Evolutionary conservation across 1,140 invertebrate species (phyloP), one percentile per base, ranked within the genome.

Genomic region (Maniola jurtina): DNA sequence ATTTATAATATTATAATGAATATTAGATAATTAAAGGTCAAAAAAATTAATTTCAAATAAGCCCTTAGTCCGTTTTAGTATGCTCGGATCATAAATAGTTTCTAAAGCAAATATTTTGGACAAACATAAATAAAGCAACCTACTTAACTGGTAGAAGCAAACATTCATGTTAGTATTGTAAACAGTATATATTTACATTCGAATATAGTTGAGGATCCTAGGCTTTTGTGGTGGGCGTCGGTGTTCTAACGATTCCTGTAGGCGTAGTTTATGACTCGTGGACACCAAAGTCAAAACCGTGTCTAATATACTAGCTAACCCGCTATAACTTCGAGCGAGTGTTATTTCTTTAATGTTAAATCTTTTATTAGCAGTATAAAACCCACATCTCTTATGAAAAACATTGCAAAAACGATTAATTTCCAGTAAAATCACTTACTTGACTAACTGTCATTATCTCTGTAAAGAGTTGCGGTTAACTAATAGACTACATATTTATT

Each of bases 101-200:
- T 16, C 15, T 50, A 3, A 50, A 15, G 16, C 48, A 50, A 50
- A 50, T 50, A 50, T 50, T 45, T 50, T 50, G 14, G 14, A 16
- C 48, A 50, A 50, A 50, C 7, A 50, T 13, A 16, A 50, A 25
- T 50, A 50, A 50, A 50, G 14, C 48, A 50, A 50, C 48, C 48
- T 16, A 50, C 48, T 50, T 50, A 16, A 50, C 48, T 16, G 48
- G 14, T 16, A 16, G 48, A 50, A 50, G 48, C 48, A 50, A 50
- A 50, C 48, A 50, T 50, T 50, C 15, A 50, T 50, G 48, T 45
- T 11, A 45, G 42, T 45, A 11, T 11, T 45, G 42, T 45, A 45
- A 45, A 45, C 42, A 45, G 9, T 45, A 45, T 45, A 45, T 38
- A 11, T 50, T 50, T 50, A 50, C 48, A 16, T 16, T 50, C 48